A percentile compares a stretch with the other conserved stretches of the same genome.
Conservation (phyloP, 2,113 vertebrate genomes). For the Stigmatopora nigra region DNA sequence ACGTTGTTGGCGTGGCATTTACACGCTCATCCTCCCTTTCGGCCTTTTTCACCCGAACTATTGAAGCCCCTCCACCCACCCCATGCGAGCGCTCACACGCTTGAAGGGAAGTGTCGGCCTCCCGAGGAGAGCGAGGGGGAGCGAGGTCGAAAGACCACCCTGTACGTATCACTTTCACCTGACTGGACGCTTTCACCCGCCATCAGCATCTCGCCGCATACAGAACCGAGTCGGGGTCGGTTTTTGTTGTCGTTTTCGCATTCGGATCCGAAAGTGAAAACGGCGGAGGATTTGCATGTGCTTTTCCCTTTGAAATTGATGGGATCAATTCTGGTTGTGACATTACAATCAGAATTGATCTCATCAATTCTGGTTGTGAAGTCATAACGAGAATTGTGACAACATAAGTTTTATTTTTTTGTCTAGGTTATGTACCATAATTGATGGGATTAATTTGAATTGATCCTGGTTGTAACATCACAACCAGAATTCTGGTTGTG, state of each 20-base stretch:
- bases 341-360: too few species aligned
- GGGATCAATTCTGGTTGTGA: too few species aligned
- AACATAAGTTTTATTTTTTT: too few species aligned
- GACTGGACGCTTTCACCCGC: conserved; percentile 61
- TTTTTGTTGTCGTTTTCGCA: background rate
- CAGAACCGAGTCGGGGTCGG: background rate
- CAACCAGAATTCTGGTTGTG: too few species aligned
- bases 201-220: conserved; percentile 39
- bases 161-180: conserved; percentile 65
- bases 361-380: too few species aligned
- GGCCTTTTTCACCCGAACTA: conserved; percentile 36
- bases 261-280: background rate
- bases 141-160: conserved; percentile 49
- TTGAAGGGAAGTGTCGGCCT: conserved; percentile 64
- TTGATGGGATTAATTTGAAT: too few species aligned
- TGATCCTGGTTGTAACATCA: too few species aligned
- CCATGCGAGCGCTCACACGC: conserved; percentile 34
- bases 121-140: conserved; percentile 40
- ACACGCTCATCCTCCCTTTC: conserved; percentile 44
- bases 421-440: too few species aligned
- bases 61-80: conserved; percentile 53
- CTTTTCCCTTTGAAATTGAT: too few species aligned
- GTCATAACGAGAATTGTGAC: too few species aligned
- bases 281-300: background rate
- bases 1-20: conserved; percentile 50